Evolutionary conservation across 2,797 vertebrate genomes (phyloP).

Genomic region (Limosa lapponica): DNA sequence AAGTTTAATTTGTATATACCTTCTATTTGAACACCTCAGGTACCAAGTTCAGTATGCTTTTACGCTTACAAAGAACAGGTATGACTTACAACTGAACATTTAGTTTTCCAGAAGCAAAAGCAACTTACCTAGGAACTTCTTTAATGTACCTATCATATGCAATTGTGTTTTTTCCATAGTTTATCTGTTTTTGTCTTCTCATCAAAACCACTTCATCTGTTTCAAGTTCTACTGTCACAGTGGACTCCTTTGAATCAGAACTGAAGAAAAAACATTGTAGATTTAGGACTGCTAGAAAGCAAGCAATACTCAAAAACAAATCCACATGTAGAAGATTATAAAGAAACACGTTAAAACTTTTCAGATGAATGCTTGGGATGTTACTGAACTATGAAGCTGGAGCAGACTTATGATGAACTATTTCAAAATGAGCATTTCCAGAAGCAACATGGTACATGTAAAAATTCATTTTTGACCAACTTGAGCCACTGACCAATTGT

Average conservation of each 20-base stretch:
- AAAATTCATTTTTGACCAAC: too few relatives aligned
- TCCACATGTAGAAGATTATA: neutral
- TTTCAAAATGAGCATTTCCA: neutral
- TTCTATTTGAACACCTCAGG: neutral
- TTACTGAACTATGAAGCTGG: neutral
- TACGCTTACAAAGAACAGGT: neutral
- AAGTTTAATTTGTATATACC: neutral
- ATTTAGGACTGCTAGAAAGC: neutral
- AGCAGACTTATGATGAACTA: neutral
- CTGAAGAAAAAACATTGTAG: slow-evolving; percentile 58
- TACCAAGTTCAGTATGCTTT: neutral
- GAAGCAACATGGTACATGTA: neutral
- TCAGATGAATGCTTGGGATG: neutral
- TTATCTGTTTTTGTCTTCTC: slow-evolving; percentile 97
- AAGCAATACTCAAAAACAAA: neutral
- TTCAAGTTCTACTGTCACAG: slow-evolving; percentile 83
- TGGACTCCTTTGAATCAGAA: slow-evolving; percentile 90
- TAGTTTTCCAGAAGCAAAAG: neutral
- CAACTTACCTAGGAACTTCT: slow-evolving; percentile 91
- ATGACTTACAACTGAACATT: neutral
- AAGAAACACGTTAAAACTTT: neutral
- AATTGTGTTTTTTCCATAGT: slow-evolving; percentile 96
- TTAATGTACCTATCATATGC: slow-evolving; percentile 93
- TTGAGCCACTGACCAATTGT: too few relatives aligned
- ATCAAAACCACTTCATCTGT: slow-evolving; percentile 90